Evolutionary conservation across 2,113 vertebrate species (phyloP).

Genomic region (Cavia porcellus): DNA sequence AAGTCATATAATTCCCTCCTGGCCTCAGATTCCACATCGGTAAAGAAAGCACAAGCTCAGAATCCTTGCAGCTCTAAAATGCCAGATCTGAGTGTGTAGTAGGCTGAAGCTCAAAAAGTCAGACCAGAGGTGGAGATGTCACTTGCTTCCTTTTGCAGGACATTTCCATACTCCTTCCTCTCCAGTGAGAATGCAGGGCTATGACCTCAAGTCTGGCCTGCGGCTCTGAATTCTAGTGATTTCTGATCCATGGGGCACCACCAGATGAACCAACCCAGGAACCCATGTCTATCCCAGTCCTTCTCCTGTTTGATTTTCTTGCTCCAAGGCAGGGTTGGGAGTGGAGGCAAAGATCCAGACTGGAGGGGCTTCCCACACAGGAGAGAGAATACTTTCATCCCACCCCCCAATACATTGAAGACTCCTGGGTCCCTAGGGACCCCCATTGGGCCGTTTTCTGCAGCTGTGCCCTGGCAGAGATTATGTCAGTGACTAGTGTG

Average conservation of each 20-base stretch:
- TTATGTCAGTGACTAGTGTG: background rate
- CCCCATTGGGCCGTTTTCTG: background rate
- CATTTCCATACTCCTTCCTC: background rate
- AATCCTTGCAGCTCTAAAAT: conserved; percentile 5
- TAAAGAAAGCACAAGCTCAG: background rate
- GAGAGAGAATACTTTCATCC: background rate
- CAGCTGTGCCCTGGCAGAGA: conserved; percentile 65
- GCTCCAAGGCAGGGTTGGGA: background rate
- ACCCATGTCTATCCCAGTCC: background rate
- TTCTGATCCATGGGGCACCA: background rate
- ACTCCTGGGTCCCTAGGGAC: conserved; percentile 45
- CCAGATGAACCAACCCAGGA: accelerated
- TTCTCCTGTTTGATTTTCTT: background rate
- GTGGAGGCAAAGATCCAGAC: background rate
- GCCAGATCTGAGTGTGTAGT: background rate
- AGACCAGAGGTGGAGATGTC: background rate
- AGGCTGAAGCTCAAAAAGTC: background rate
- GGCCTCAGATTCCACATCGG: background rate
- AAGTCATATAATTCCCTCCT: background rate
- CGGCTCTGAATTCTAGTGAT: background rate
- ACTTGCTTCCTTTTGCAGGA: background rate
- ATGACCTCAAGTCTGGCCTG: background rate
- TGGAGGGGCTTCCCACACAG: background rate
- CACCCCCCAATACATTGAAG: background rate
- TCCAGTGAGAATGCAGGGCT: background rate